phyloP scores from a whole-genome alignment of 2,888 invertebrate genomes.

The Pristionchus mayeri region DNA sequence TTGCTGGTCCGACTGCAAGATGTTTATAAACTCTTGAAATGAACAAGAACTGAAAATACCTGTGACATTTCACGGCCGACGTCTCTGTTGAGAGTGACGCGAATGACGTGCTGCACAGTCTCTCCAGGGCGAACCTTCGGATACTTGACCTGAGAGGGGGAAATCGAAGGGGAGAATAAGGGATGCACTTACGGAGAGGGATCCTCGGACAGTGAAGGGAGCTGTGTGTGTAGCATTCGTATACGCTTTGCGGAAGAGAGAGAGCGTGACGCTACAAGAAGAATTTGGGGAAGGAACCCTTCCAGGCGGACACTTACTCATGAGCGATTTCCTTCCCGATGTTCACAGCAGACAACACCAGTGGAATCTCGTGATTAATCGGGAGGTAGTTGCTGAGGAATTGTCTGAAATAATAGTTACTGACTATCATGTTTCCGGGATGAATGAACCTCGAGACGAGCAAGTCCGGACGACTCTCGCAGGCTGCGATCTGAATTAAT shows the following conservation, averaged over 20 bases:
- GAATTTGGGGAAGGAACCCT: no score
- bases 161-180: background rate
- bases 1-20: constrained; percentile 16
- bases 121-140: background rate
- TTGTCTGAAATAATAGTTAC: background rate
- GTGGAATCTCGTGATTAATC: background rate
- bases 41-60: no score
- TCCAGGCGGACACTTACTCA: no score
- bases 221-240: background rate
- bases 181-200: background rate
- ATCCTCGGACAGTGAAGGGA: background rate
- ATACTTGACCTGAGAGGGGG: background rate
- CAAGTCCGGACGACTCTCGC: background rate
- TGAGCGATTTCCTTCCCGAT: background rate
- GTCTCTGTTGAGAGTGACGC: constrained; percentile 11
- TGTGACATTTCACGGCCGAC: no score
- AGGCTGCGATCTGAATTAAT: background rate
- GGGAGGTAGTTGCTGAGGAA: constrained; percentile 18
- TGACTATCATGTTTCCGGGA: background rate
- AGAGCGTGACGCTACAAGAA: constrained; percentile 5
- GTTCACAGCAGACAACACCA: constrained; percentile 37
- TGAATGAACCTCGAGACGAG: background rate
- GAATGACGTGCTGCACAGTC: background rate
- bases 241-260: background rate
- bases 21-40: no score